A percentile compares a stretch with the other conserved stretches of the same genome.
Evolutionary conservation across 2,113 vertebrate genomes (phyloP).

Genomic region (Megaceryle maxima): DNA sequence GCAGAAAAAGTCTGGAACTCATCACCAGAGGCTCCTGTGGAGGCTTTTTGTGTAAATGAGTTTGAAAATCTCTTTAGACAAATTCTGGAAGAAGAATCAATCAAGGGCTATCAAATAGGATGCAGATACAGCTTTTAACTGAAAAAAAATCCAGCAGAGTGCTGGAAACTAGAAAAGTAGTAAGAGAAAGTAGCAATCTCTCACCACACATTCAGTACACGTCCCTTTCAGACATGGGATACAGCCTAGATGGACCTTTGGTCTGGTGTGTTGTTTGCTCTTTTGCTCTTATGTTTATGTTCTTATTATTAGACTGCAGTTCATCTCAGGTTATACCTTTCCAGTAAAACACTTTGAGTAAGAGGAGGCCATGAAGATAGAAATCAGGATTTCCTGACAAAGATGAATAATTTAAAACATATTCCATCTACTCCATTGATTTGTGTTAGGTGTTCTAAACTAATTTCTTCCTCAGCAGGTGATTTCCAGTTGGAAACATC

Average conservation of each 20-base stretch:
- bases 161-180: not conserved
- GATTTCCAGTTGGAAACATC: slow-evolving; percentile 58
- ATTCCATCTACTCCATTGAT: slow-evolving; percentile 18
- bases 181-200: not conserved
- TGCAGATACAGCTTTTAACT: slow-evolving; percentile 21
- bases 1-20: not conserved
- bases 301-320: not conserved
- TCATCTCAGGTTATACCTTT: slow-evolving; percentile 11
- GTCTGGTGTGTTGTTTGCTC: not conserved
- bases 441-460: slow-evolving; percentile 67
- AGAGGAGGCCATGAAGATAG: not conserved
- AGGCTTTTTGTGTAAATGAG: not conserved
- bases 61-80: slow-evolving; percentile 25
- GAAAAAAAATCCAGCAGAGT: not conserved
- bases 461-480: slow-evolving; percentile 70
- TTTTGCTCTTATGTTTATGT: not conserved
- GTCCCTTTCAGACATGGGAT: not conserved
- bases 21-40: slow-evolving; percentile 11
- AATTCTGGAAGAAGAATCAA: slow-evolving; percentile 24
- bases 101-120: not conserved
- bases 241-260: not conserved
- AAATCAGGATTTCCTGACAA: not conserved
- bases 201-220: not conserved
- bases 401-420: slow-evolving; percentile 35
- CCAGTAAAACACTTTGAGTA: not conserved